Percentiles rank a stretch among this genome's conserved stretches.
Conservation (phyloP, 2,888 invertebrate genomes). For the Eumacrocentrus americanus region DNA sequence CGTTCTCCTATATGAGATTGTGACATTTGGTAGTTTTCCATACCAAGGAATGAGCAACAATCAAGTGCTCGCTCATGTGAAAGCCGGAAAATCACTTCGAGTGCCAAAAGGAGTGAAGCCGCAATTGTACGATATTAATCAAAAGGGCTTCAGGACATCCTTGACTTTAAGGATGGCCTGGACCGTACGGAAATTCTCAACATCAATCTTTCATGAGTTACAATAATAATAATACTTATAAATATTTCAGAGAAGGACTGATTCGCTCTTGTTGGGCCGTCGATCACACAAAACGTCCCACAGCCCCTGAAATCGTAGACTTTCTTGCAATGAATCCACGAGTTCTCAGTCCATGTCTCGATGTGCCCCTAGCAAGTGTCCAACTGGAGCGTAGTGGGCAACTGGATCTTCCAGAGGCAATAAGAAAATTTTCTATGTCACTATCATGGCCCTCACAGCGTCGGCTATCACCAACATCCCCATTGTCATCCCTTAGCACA, state of each 20-base stretch:
- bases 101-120: constrained; percentile 81
- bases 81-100: constrained; percentile 73
- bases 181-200: background rate
- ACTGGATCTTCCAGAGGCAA: constrained; percentile 63
- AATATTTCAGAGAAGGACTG: constrained; percentile 70
- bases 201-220: constrained; percentile 3
- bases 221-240: background rate
- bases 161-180: background rate
- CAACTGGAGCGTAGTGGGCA: constrained; percentile 73
- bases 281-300: constrained; percentile 74
- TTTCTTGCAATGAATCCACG: constrained; percentile 79
- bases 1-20: constrained; percentile 84
- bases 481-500: constrained; percentile 21
- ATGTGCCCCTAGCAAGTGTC: constrained; percentile 76
- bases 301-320: constrained; percentile 80
- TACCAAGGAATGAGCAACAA: constrained; percentile 87
- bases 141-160: background rate
- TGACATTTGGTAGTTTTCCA: constrained; percentile 90
- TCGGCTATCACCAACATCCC: constrained; percentile 12
- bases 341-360: constrained; percentile 79
- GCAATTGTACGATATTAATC: constrained; percentile 71
- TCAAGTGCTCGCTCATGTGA: constrained; percentile 82
- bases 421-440: constrained; percentile 60
- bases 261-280: constrained; percentile 82
- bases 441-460: constrained; percentile 41